Evolutionary conservation across 2,113 vertebrate genomes (phyloP).

Genomic region (Neofelis nebulosa): DNA sequence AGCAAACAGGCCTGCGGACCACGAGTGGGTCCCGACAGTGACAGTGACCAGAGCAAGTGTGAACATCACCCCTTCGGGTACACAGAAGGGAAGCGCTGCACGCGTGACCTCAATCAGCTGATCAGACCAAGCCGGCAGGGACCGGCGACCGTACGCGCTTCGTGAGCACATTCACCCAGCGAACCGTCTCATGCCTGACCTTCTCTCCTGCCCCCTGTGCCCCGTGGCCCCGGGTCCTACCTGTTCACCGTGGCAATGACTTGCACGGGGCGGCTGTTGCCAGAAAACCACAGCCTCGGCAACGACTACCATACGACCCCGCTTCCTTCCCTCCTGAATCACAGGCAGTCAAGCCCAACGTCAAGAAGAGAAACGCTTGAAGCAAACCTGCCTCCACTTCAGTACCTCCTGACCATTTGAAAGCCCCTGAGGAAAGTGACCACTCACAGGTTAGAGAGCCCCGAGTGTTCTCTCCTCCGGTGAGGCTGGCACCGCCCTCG

Average conservation of each 20-base stretch:
- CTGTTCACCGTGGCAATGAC: neutral
- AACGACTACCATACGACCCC: accelerated
- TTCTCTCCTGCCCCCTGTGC: neutral
- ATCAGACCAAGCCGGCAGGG: accelerated
- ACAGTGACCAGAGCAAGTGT: accelerated
- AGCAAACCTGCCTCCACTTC: neutral
- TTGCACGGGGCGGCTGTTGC: accelerated
- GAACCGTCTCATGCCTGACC: neutral
- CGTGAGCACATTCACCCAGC: accelerated
- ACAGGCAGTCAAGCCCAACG: neutral
- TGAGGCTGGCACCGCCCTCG: neutral
- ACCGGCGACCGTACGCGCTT: accelerated
- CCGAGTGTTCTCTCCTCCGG: neutral
- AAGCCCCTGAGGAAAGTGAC: neutral
- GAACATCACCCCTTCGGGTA: neutral
- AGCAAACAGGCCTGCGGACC: neutral
- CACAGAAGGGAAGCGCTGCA: accelerated
- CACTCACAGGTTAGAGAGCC: neutral
- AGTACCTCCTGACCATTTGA: neutral
- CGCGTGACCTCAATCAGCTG: accelerated
- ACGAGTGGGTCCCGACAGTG: neutral
- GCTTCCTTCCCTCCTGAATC: accelerated
- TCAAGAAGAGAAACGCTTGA: neutral
- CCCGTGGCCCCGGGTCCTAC: accelerated
- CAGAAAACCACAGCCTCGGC: neutral